A percentile compares a stretch with the other conserved stretches of the same genome.
Evolutionary conservation across 1,140 invertebrate genomes (phyloP).

Genomic region (Arctopsyche grandis): DNA sequence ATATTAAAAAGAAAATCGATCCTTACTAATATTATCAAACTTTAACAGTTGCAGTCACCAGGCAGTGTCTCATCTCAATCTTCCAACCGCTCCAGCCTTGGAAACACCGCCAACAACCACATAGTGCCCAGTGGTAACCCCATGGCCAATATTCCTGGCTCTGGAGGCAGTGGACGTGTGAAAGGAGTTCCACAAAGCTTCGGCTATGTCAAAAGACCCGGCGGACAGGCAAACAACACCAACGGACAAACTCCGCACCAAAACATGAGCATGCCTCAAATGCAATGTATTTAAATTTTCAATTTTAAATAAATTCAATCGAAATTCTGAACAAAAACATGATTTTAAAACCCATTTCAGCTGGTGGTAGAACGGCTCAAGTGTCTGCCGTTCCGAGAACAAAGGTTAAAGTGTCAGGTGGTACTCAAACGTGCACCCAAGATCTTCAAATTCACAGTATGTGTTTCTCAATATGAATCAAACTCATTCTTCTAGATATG

Average conservation of each 20-base stretch:
- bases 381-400: conserved; percentile 85
- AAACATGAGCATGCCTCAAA: conserved; percentile 32
- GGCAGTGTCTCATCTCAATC: conserved; percentile 61
- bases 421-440: conserved; percentile 86
- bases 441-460: conserved; percentile 77
- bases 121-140: conserved; percentile 50
- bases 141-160: conserved; percentile 52
- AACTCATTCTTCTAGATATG: neutral
- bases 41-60: conserved; percentile 61
- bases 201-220: conserved; percentile 83
- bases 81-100: conserved; percentile 61
- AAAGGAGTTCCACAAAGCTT: conserved; percentile 81
- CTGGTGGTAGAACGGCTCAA: conserved; percentile 76
- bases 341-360: conserved; percentile 15
- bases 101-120: conserved; percentile 50
- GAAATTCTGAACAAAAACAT: neutral
- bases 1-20: neutral
- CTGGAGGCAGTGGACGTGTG: conserved; percentile 68
- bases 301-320: neutral
- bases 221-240: conserved; percentile 60
- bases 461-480: conserved; percentile 53
- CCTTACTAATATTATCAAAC: conserved; percentile 15
- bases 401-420: conserved; percentile 88
- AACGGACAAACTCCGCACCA: conserved; percentile 40
- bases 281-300: conserved; percentile 28